These are phyloP conservation scores for Hirtodrosophila trivittata DNA, from an alignment of 2,888 invertebrate species.

Conservation along the genomic window DNA sequence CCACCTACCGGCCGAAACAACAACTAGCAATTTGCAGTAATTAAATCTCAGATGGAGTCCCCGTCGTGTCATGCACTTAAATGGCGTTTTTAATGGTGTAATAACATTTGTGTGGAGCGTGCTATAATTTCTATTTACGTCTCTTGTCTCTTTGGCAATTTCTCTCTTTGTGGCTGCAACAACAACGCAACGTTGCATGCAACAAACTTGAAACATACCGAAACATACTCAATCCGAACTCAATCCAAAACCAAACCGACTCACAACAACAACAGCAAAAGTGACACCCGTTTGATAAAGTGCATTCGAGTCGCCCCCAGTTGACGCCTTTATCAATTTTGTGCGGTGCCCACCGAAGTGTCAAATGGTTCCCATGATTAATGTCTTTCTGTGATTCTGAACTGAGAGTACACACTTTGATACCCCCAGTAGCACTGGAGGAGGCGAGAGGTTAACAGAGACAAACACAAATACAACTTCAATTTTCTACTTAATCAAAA, in stretches of 20 bases:
- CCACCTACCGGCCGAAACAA: constrained; percentile 49
- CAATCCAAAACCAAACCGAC: constrained; percentile 2
- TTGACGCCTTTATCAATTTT: constrained; percentile 69
- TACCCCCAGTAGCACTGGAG: constrained; percentile 16
- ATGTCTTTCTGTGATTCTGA: constrained; percentile 43
- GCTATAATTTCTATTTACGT: constrained; percentile 76
- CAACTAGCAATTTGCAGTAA: constrained; percentile 71
- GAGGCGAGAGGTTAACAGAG: constrained; percentile 67
- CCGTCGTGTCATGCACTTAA: constrained; percentile 68
- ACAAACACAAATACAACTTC: constrained; percentile 60
- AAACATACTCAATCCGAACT: constrained; percentile 3
- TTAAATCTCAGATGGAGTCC: constrained; percentile 53
- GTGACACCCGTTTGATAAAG: constrained; percentile 65
- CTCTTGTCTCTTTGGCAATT: constrained; percentile 63
- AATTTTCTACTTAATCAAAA: constrained; percentile 75
- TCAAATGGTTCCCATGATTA: constrained; percentile 66
- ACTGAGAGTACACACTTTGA: not conserved
- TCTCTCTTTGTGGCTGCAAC: constrained; percentile 58
- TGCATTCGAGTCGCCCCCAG: constrained; percentile 64
- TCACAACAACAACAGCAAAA: constrained; percentile 9
- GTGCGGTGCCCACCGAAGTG: constrained; percentile 50
- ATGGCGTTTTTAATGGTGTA: constrained; percentile 78
- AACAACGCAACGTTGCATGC: constrained; percentile 31
- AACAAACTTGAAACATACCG: constrained; percentile 4
- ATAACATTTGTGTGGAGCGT: constrained; percentile 66